A percentile compares a stretch with the other conserved stretches of the same genome.
Evolutionary conservation across 2,888 invertebrate species (phyloP).

Genomic region (Hermaeophaga mercurialis): DNA sequence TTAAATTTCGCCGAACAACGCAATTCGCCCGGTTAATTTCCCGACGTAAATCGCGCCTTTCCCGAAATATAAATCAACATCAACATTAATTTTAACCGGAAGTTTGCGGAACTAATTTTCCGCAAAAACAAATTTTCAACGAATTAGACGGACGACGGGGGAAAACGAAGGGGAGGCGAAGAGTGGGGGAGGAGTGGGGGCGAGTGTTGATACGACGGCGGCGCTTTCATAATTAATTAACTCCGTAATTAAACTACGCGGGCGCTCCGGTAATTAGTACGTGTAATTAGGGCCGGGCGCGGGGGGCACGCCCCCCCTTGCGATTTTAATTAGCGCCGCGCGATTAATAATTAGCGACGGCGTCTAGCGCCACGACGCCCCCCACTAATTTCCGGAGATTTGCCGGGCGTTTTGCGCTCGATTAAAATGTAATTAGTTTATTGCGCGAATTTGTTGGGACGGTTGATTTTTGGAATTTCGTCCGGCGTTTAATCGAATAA

Average conservation of each 20-base stretch:
- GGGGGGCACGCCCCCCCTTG: conserved; percentile 33
- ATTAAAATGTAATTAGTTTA: too few relatives aligned
- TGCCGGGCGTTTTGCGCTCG: too few relatives aligned
- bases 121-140: conserved; percentile 49
- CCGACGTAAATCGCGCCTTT: conserved; percentile 22
- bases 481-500: too few relatives aligned
- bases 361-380: too few relatives aligned
- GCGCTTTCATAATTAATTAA: conserved; percentile 59
- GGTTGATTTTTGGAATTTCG: too few relatives aligned
- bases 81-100: conserved; percentile 36
- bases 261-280: conserved; percentile 51
- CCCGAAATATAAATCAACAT: conserved; percentile 36
- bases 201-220: conserved; percentile 54
- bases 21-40: background rate
- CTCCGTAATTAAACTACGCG: conserved; percentile 58
- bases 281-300: conserved; percentile 48
- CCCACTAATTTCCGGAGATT: too few relatives aligned
- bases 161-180: background rate
- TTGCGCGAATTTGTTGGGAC: too few relatives aligned
- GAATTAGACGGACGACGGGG: conserved; percentile 38
- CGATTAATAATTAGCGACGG: conserved; percentile 46
- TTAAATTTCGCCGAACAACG: too few relatives aligned
- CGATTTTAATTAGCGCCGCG: conserved; percentile 47
- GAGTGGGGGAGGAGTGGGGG: conserved; percentile 43
- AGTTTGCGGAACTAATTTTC: conserved; percentile 46